Evolutionary conservation across 2,888 invertebrate genomes (phyloP), one percentile per base, ranked within the genome.

Genomic region (Nematopogon swammerdamellus): DNA sequence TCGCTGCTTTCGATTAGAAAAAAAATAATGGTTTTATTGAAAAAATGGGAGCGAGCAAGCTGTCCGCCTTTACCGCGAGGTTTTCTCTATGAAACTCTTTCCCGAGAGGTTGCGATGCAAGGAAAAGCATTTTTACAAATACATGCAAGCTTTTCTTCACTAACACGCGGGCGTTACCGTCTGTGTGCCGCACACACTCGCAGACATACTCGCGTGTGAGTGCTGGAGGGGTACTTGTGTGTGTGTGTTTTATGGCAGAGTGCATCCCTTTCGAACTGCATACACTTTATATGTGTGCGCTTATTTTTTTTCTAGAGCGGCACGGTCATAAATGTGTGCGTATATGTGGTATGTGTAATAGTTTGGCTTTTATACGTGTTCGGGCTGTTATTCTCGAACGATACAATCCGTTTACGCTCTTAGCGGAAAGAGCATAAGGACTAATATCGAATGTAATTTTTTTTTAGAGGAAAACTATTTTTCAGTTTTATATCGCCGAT

Each of bases 11-110:
- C n/a, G n/a, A n/a, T n/a, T n/a, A n/a, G n/a, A n/a, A n/a, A n/a
- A n/a, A n/a, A n/a, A n/a, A n/a, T n/a, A n/a, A n/a, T n/a, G n/a
- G n/a, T n/a, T n/a, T n/a, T n/a, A n/a, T n/a, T n/a, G n/a, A n/a
- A n/a, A n/a, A n/a, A n/a, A n/a, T n/a, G n/a, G 68, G 60, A 54
- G 53, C 70, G 68, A 68, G n/a, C n/a, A n/a, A 74, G 72, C 65
- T 66, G 79, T n/a, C n/a, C n/a, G n/a, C 76, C 77, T 79, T 77
- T 79, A 79, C 79, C 79, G 79, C 79, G 79, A 79, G 79, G 79
- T 79, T 75, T 76, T 74, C 79, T 75, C 79, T 79, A 70, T 77
- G 75, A 69, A 79, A 79, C 79, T 79, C 79, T 79, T 44, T 76
- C 72, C 76, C 76, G 75, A 73, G 73, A 76, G 76, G 71, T 77